phyloP scores from a whole-genome alignment of 2,888 invertebrate genomes.

The Megaustenia siamemsis region DNA sequence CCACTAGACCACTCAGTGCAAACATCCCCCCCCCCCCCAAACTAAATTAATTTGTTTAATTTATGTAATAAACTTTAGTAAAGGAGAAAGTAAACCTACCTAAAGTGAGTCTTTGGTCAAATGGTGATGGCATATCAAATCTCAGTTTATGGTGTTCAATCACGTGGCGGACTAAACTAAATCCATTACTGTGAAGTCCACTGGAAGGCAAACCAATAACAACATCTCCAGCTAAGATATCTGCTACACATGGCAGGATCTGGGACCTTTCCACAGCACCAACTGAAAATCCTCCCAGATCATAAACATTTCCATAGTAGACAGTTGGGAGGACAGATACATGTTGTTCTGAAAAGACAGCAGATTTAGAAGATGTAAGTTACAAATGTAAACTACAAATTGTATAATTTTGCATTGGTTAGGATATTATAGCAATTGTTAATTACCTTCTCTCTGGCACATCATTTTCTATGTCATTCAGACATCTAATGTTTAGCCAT shows the following conservation, averaged over 20 bases:
- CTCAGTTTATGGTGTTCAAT: conserved; percentile 85
- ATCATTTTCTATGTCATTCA: no score
- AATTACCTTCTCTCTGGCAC: no score
- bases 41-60: no score
- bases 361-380: neutral
- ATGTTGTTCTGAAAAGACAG: conserved; percentile 42
- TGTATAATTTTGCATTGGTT: no score
- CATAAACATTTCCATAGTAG: conserved; percentile 92
- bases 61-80: no score
- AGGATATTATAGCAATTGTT: no score
- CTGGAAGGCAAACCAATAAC: conserved; percentile 92
- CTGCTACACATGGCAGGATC: conserved; percentile 86
- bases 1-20: no score
- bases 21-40: no score
- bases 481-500: no score
- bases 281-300: conserved; percentile 96
- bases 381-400: no score
- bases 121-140: conserved; percentile 87
- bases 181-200: conserved; percentile 97
- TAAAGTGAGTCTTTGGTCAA: conserved; percentile 84
- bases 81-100: conserved; percentile 83
- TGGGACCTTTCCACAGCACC: conserved; percentile 91
- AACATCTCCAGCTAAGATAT: conserved; percentile 87
- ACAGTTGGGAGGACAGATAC: conserved; percentile 86
- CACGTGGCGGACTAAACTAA: conserved; percentile 91